Evolutionary conservation across 1,140 invertebrate genomes (phyloP), one percentile per base, ranked within the genome.

Genomic region (Berghia stephanieae): DNA sequence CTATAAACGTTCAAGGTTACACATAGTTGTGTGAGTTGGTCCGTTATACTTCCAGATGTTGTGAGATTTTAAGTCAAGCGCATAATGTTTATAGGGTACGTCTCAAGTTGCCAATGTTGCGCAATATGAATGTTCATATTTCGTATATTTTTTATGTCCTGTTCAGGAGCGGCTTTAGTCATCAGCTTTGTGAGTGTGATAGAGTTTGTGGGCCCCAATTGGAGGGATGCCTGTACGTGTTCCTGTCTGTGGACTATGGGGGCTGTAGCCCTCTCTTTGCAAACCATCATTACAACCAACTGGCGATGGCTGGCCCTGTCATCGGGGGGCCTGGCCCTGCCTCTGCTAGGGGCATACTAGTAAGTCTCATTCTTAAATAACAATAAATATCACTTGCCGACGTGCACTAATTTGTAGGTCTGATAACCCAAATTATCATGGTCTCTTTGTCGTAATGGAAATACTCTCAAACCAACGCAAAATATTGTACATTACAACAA

Each of bases 281-380:
- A 85, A 60, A 81, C 81, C 18, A 73, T 79, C 21, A 57, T 84
- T n/a, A 82, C 82, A 16, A 36, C 79, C 10, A 78, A 86, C 75
- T 86, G 86, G 86, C 75, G 83, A 4, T 84, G 83, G 60, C 76
- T 86, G 21, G 86, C 85, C 2, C 78, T 87, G 10, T 66, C 81
- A 0, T 83, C 82, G 21, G 83, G 84, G n/a, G 78, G 79, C 2
- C 70, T 82, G 2, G 80, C 82, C 10, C 49, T 83, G 8, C 86
- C 84, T 16, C 77, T 84, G 21, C 73, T 83, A 60, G 86, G 83
- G 46, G 76, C 79, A 31, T 87, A 84, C 78, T 87, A 84, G 86
- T 87, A 74, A 87, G 86, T 85, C 46, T 76, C 27, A 31, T 34
- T 13, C 46, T 52, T 18, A 21, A 27, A 36, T 34, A 67, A 36